These are phyloP conservation scores for Dioctria rufipes DNA, from an alignment of 2,888 invertebrate genomes.

Conservation along the genomic window DNA sequence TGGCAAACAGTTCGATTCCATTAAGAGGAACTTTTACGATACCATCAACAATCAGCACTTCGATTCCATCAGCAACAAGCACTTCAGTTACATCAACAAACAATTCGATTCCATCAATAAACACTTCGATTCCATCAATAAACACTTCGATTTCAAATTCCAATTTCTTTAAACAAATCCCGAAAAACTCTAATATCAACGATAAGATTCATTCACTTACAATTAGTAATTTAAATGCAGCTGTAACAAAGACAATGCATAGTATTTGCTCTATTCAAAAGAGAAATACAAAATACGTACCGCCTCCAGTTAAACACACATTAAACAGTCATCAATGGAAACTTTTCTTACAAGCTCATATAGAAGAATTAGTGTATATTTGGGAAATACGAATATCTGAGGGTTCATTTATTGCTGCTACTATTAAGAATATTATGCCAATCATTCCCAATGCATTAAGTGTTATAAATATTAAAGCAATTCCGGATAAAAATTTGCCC, in stretches of 20 bases:
- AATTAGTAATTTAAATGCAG: slow-evolving; percentile 54
- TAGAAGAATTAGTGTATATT: slow-evolving; percentile 65
- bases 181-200: background rate
- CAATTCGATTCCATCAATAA: too few relatives aligned
- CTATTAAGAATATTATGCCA: slow-evolving; percentile 67
- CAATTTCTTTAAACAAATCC: background rate
- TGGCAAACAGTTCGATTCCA: too few relatives aligned
- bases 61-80: too few relatives aligned
- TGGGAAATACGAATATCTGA: slow-evolving; percentile 66
- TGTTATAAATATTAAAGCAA: slow-evolving; percentile 66
- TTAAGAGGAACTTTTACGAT: too few relatives aligned
- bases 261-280: slow-evolving; percentile 64
- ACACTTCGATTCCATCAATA: background rate
- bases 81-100: too few relatives aligned
- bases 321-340: slow-evolving; percentile 56
- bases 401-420: slow-evolving; percentile 65
- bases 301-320: slow-evolving; percentile 62
- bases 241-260: slow-evolving; percentile 58
- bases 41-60: too few relatives aligned
- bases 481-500: slow-evolving; percentile 62
- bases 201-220: background rate
- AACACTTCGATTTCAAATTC: background rate
- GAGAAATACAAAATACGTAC: slow-evolving; percentile 67
- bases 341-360: slow-evolving; percentile 65
- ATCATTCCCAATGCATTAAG: slow-evolving; percentile 65